These are phyloP conservation scores for Eudasyphora cyanicolor DNA, from an alignment of 2,888 invertebrate species.

Conservation along the genomic window DNA sequence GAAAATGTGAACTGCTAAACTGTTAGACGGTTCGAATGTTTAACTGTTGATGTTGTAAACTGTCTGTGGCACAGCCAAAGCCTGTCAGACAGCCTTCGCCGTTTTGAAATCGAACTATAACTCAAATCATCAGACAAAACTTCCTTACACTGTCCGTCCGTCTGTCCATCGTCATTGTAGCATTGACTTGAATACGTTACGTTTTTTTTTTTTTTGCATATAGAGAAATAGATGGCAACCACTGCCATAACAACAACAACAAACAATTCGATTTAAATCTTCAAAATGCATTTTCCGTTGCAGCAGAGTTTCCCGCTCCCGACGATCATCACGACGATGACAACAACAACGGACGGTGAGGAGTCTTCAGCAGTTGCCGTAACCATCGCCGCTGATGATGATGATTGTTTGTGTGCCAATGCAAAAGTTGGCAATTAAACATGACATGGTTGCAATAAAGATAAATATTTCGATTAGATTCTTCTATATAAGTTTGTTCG, in stretches of 20 bases:
- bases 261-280: slow-evolving; percentile 59
- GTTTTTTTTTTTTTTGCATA: neutral
- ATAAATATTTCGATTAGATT: slow-evolving; percentile 68
- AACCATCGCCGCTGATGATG: slow-evolving; percentile 1
- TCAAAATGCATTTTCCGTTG: slow-evolving; percentile 32
- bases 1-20: slow-evolving; percentile 50
- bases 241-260: slow-evolving; percentile 8
- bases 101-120: slow-evolving; percentile 54
- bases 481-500: slow-evolving; percentile 17
- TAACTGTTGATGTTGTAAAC: slow-evolving; percentile 52
- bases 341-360: neutral
- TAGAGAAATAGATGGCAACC: neutral
- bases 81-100: slow-evolving; percentile 53
- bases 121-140: slow-evolving; percentile 60
- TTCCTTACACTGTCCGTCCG: slow-evolving; percentile 39
- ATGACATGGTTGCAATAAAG: slow-evolving; percentile 67
- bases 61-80: slow-evolving; percentile 41
- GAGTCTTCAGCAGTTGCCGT: slow-evolving; percentile 45
- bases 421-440: slow-evolving; percentile 68
- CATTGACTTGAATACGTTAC: neutral
- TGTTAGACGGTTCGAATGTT: too few relatives aligned
- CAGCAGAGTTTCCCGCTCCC: slow-evolving; percentile 4
- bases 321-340: neutral
- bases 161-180: too few relatives aligned
- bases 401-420: slow-evolving; percentile 38